Evolutionary conservation across 53 echinoderm and acorn worm species (phyloP).

Genomic region (Astropecten irregularis): DNA sequence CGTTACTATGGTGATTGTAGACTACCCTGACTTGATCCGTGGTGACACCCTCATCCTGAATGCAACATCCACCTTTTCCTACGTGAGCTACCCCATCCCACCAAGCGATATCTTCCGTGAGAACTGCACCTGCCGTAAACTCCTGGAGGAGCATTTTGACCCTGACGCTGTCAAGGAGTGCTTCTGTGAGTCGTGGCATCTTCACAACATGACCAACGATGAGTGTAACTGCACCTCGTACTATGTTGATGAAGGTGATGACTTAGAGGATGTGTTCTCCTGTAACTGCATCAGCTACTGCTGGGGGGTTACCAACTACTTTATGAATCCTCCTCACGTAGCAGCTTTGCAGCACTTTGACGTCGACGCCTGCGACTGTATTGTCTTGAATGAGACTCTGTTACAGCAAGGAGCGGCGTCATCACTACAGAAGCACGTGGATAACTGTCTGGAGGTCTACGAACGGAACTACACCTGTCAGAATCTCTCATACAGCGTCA

Average conservation of each 20-base stretch:
- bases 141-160: conserved; percentile 38
- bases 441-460: conserved; percentile 35
- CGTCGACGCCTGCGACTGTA: conserved; percentile 56
- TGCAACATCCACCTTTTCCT: conserved; percentile 70
- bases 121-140: conserved; percentile 74
- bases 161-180: conserved; percentile 26
- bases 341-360: conserved; percentile 49
- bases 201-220: conserved; percentile 36
- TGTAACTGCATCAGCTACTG: conserved; percentile 80
- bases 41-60: conserved; percentile 57
- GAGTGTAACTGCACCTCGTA: conserved; percentile 69
- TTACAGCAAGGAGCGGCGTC: not conserved
- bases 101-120: conserved; percentile 62
- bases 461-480: conserved; percentile 62
- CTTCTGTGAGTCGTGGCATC: conserved; percentile 51
- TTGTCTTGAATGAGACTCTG: conserved; percentile 6
- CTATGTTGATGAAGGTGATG: conserved; percentile 42
- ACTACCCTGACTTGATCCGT: conserved; percentile 55
- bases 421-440: conserved; percentile 21
- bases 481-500: conserved; percentile 41
- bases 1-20: conserved; percentile 72
- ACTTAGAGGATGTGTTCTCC: not conserved
- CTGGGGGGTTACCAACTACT: conserved; percentile 51
- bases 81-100: conserved; percentile 60
- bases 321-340: conserved; percentile 52